These are phyloP conservation scores for Lasiommata megera DNA, from an alignment of 2,888 invertebrate genomes.

Conservation along the genomic window DNA sequence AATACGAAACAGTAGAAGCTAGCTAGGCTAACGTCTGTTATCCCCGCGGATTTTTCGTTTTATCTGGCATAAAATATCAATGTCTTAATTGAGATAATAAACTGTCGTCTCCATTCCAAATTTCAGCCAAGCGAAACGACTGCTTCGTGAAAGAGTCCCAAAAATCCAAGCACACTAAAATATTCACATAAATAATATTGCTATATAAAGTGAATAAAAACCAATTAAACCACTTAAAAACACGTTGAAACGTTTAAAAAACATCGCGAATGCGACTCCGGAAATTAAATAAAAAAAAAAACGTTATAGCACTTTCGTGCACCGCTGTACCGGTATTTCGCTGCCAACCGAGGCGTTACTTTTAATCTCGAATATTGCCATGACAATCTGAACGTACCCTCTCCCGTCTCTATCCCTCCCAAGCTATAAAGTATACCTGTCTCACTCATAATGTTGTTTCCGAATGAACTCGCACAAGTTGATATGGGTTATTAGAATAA, in stretches of 20 bases:
- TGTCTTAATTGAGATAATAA: no score
- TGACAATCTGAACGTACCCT: slow-evolving; percentile 61
- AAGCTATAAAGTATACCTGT: slow-evolving; percentile 30
- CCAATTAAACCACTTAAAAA: not conserved
- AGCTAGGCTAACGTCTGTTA: no score
- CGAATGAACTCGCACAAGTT: slow-evolving; percentile 12
- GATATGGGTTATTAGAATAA: not conserved
- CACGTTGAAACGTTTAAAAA: not conserved
- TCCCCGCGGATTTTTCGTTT: no score
- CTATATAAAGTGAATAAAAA: no score
- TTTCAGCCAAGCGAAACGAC: no score
- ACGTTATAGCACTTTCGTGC: slow-evolving; percentile 43
- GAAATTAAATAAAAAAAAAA: slow-evolving; percentile 26
- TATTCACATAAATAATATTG: no score
- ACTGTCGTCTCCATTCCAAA: no score
- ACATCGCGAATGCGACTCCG: not conserved
- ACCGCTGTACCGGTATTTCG: slow-evolving; percentile 54
- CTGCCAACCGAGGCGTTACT: slow-evolving; percentile 72
- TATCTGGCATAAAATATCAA: no score
- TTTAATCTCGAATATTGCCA: slow-evolving; percentile 78
- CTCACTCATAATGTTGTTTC: slow-evolving; percentile 34
- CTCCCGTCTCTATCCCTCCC: slow-evolving; percentile 40
- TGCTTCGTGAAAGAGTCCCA: no score
- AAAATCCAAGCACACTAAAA: no score
- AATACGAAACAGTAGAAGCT: no score